Evolutionary conservation across 1,140 invertebrate genomes (phyloP), one percentile per base, ranked within the genome.

Genomic region (Psilanteris sp.): DNA sequence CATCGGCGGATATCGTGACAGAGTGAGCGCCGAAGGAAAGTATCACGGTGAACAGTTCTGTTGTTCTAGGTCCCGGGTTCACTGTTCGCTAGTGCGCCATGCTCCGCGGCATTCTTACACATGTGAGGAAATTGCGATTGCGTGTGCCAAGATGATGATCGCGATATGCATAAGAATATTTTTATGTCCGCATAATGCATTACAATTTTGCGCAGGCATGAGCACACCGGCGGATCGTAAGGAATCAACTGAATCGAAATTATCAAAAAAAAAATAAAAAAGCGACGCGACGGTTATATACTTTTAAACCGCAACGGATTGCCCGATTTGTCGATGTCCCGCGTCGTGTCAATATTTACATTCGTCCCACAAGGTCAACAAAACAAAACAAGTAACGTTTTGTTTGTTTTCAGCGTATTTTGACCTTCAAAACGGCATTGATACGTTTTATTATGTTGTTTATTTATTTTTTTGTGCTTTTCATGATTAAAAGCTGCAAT

Each of bases 1-100:
- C 50, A 55, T 72, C 61, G 68, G 55, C 41, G 68, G 54, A 66
- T 78, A 73, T 78, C 66, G 57, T 70, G 57, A 70, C 61, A 61
- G 54, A 70, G 70, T 54, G 22, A 50, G 48, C 55, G 62, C 41
- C 57, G 74, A 81, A 81, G 52, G 77, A 81, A 83, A 83, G 82
- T 83, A 83, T 83, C 81, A 83, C 82, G 71, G 80, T 79, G 76
- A 82, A 82, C 82, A 80, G 82, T 81, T 83, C 79, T 83, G 82
- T 82, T 83, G 79, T 83, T 83, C 80, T 83, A 70, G 79, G 77
- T 81, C 54, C 54, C 39, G 39, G 54, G 54, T 59, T 59, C 54
- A 64, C 32, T 64, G 81, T 61, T 77, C 79, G 70, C 72, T 68
- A 32, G 36, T 48, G 48, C 41, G 52, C 71, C 74, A 70, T 78